These are phyloP conservation scores for Corydoras maculifer DNA, from an alignment of 2,113 vertebrate genomes.

Conservation along the genomic window DNA sequence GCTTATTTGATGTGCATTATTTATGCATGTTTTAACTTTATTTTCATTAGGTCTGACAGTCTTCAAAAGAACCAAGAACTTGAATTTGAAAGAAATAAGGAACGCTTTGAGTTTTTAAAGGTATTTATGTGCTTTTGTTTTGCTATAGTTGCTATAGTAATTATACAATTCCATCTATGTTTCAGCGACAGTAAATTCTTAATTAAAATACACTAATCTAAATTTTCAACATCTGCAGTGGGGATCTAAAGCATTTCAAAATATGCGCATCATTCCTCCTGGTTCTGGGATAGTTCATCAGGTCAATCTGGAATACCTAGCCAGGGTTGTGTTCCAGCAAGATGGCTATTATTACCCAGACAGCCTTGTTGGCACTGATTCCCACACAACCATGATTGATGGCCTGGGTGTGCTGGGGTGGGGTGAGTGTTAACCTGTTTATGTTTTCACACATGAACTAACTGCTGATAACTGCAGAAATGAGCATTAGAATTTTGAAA, in stretches of 20 bases:
- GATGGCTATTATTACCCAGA: constrained; percentile 86
- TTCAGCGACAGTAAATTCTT: too few relatives aligned
- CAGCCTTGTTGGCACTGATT: constrained; percentile 96
- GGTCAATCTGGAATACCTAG: constrained; percentile 94
- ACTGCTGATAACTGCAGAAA: too few relatives aligned
- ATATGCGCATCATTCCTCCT: constrained; percentile 93
- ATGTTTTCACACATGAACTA: too few relatives aligned
- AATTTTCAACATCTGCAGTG: constrained; percentile 63
- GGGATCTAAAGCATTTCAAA: constrained; percentile 91
- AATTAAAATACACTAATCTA: too few relatives aligned
- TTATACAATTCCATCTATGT: too few relatives aligned
- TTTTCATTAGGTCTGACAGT: constrained; percentile 75
- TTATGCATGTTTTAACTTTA: too few relatives aligned
- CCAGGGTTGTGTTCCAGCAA: constrained; percentile 85
- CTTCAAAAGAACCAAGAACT: constrained; percentile 94
- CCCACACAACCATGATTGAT: constrained; percentile 96
- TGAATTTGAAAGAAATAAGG: constrained; percentile 95
- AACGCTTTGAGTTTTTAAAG: constrained; percentile 97
- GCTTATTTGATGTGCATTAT: too few relatives aligned
- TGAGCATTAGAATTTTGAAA: too few relatives aligned
- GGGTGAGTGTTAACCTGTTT: constrained; percentile 68
- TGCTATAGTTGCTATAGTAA: too few relatives aligned
- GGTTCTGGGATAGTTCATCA: constrained; percentile 97
- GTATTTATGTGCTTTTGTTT: constrained; percentile 52
- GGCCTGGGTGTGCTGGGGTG: constrained; percentile 93